phyloP scores from a whole-genome alignment of 35 echinoderm and acorn worm species.

The Diadema setosum region DNA sequence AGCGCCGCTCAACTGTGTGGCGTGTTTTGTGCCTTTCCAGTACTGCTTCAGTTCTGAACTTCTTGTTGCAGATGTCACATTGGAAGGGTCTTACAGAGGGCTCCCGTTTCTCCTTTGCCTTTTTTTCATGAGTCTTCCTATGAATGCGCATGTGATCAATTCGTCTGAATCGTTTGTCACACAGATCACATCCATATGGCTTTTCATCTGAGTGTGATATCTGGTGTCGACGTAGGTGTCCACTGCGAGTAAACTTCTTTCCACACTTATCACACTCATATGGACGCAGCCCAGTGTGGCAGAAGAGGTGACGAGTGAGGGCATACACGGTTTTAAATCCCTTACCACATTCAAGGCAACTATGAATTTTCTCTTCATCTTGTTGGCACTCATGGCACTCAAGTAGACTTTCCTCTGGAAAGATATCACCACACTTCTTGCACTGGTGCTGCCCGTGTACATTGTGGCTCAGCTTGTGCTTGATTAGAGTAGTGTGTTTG shows the following conservation, averaged over 20 bases:
- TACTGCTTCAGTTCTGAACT: background rate
- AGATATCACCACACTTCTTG: conserved; percentile 1
- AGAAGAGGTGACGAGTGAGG: conserved; percentile 1
- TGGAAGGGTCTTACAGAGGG: background rate
- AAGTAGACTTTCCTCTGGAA: background rate
- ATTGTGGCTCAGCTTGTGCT: conserved; percentile 22
- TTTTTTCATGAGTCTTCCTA: background rate
- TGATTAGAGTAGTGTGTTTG: conserved; percentile 1
- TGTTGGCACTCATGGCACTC: background rate
- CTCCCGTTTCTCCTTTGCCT: background rate
- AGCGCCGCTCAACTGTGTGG: conserved; percentile 55
- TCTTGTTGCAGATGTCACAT: conserved; percentile 2
- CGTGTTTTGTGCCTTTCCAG: conserved; percentile 12
- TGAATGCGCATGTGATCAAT: conserved; percentile 2
- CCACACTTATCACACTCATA: conserved; percentile 9
- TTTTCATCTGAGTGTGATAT: conserved; percentile 52
- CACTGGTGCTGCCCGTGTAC: conserved; percentile 2
- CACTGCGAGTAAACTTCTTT: conserved; percentile 2
- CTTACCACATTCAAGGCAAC: background rate
- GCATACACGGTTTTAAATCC: background rate
- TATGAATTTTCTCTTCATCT: background rate
- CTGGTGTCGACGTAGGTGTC: conserved; percentile 6
- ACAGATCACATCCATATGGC: background rate
- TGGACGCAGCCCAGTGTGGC: background rate
- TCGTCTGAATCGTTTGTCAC: conserved; percentile 1